A percentile compares a stretch with the other conserved stretches of the same genome.
These are phyloP conservation scores for Sympetrum striolatum DNA, from an alignment of 2,888 invertebrate species.

Conservation along the genomic window DNA sequence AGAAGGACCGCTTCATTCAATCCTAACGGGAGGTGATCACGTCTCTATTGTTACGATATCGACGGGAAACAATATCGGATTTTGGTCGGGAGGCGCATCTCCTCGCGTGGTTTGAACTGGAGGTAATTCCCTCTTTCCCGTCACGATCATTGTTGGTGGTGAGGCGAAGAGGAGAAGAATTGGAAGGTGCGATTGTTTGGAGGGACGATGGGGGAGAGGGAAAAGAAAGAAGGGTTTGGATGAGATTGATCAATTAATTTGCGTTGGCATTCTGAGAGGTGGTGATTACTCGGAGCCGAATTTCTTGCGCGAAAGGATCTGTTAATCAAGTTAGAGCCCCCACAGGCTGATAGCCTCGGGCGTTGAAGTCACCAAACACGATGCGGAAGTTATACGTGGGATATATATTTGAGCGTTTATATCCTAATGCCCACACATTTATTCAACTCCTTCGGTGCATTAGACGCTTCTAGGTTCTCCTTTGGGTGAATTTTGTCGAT, in stretches of 20 bases:
- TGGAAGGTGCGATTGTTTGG: not conserved
- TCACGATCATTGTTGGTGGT: not conserved
- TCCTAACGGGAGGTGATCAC: slow-evolving; percentile 16
- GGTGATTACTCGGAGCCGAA: slow-evolving; percentile 31
- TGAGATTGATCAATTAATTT: slow-evolving; percentile 41
- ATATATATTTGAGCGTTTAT: not conserved
- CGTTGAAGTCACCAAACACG: slow-evolving; percentile 18
- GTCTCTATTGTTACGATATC: not conserved
- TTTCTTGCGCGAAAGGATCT: not conserved
- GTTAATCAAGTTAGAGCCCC: slow-evolving; percentile 16
- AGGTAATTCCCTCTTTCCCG: not conserved
- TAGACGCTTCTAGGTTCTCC: not conserved
- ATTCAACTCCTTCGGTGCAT: not conserved
- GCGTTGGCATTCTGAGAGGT: slow-evolving; percentile 38
- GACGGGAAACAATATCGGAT: slow-evolving; percentile 15
- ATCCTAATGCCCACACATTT: not conserved
- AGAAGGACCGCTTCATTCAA: not conserved
- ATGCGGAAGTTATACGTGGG: not conserved
- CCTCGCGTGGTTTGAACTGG: not conserved
- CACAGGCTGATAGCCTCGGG: slow-evolving; percentile 2
- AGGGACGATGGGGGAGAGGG: not conserved
- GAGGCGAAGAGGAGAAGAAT: not conserved
- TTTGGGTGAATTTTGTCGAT: not conserved
- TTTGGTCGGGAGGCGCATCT: not conserved
- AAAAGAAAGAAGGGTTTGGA: not conserved